phyloP scores from a whole-genome alignment of 2,113 vertebrate genomes.

The Larimichthys polyactis region DNA sequence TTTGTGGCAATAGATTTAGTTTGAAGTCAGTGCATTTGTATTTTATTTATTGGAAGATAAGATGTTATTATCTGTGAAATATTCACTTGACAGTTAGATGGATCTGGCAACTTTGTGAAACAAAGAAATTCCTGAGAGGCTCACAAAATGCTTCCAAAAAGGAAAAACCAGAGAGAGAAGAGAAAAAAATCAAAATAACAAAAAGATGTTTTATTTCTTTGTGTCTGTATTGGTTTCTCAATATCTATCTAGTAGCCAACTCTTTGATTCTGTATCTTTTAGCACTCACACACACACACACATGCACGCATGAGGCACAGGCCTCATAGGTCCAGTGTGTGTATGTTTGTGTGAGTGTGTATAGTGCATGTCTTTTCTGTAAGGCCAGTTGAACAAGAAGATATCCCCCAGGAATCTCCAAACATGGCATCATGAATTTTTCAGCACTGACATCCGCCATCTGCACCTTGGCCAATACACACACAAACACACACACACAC shows the following conservation, averaged over 20 bases:
- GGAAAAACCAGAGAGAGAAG: not conserved
- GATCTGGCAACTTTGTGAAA: conserved; percentile 32
- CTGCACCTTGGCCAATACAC: conserved; percentile 73
- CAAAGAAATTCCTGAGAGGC: conserved; percentile 20
- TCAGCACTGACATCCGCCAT: conserved; percentile 80
- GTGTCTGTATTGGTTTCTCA: conserved; percentile 27
- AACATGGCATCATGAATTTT: conserved; percentile 85
- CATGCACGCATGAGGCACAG: conserved; percentile 3
- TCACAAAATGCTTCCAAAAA: not conserved
- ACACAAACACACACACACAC: conserved; percentile 38
- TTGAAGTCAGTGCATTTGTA: conserved; percentile 2
- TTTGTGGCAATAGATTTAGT: not conserved
- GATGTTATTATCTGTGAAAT: conserved; percentile 14
- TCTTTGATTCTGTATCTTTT: conserved; percentile 41
- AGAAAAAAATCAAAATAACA: conserved; percentile 25
- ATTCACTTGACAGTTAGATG: conserved; percentile 25
- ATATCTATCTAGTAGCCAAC: conserved; percentile 31
- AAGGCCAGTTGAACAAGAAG: conserved; percentile 77
- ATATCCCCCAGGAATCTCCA: conserved; percentile 80
- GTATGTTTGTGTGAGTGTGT: not conserved
- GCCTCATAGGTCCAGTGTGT: not conserved
- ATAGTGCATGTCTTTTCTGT: conserved; percentile 62
- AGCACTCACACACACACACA: conserved; percentile 11
- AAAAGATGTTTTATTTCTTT: conserved; percentile 27
- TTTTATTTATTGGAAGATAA: conserved; percentile 2